Conservation (phyloP, 2,888 invertebrate species). For the Cerastis rubricosa region DNA sequence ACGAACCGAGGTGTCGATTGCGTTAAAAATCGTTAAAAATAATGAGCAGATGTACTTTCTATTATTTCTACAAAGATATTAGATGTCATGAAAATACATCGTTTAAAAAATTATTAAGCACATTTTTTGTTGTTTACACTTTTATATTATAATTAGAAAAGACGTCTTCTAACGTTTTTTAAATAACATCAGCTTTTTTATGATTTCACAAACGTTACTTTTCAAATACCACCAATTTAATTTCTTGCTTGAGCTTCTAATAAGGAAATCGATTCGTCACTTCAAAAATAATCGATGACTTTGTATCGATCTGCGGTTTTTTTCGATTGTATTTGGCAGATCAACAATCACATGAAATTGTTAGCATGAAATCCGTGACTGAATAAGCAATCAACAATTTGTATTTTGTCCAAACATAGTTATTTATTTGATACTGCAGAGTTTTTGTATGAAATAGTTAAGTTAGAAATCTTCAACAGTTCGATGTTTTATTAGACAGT, state of each 20-base stretch:
- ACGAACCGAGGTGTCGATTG: conserved; percentile 85
- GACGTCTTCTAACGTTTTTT: neutral
- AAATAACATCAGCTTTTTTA: conserved; percentile 13
- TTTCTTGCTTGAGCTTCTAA: conserved; percentile 73
- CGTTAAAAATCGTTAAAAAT: conserved; percentile 81
- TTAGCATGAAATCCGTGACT: conserved; percentile 48
- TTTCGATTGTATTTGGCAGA: conserved; percentile 59
- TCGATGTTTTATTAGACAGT: conserved; percentile 12
- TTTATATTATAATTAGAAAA: conserved; percentile 25
- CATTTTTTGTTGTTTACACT: conserved; percentile 8
- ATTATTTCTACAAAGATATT: conserved; percentile 76
- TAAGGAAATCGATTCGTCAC: conserved; percentile 77
- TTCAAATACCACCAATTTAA: conserved; percentile 59
- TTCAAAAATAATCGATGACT: conserved; percentile 69
- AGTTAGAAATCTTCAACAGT: conserved; percentile 27
- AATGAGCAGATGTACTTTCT: conserved; percentile 78
- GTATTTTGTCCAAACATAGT: conserved; percentile 40
- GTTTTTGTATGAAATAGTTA: conserved; percentile 41
- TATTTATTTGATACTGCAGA: conserved; percentile 33
- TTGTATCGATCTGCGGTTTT: conserved; percentile 63
- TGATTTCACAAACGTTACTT: conserved; percentile 14
- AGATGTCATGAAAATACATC: conserved; percentile 70
- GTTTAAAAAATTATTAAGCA: conserved; percentile 39
- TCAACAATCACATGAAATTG: conserved; percentile 57
- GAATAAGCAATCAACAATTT: conserved; percentile 54